These are phyloP conservation scores for Ptiloglossa arizonensis DNA, from an alignment of 1,140 invertebrate genomes.

Conservation along the genomic window DNA sequence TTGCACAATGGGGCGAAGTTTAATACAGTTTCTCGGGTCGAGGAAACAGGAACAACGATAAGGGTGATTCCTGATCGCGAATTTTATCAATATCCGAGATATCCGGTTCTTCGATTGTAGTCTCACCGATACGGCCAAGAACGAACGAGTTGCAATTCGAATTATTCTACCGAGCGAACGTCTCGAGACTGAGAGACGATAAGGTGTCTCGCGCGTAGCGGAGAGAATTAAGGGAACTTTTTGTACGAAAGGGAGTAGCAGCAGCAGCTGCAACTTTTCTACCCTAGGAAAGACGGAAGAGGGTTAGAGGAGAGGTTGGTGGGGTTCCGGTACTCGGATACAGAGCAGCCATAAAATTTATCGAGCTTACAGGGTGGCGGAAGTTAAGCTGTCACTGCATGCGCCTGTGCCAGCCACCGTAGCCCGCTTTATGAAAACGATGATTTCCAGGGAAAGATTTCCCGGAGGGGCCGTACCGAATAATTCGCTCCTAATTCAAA, in stretches of 20 bases:
- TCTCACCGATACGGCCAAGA: too few relatives aligned
- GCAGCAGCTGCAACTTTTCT: constrained; percentile 41
- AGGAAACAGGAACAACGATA: too few relatives aligned
- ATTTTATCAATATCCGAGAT: too few relatives aligned
- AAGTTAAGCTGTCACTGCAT: constrained; percentile 44
- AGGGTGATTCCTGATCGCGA: too few relatives aligned
- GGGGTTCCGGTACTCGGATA: constrained; percentile 45
- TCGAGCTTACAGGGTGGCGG: constrained; percentile 63
- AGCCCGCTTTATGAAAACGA: constrained; percentile 61
- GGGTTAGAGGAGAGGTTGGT: constrained; percentile 38
- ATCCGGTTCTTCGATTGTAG: too few relatives aligned
- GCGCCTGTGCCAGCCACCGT: background rate
- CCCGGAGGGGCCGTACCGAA: constrained; percentile 41
- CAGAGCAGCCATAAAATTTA: constrained; percentile 61
- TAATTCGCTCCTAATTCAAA: constrained; percentile 39
- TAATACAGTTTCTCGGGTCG: too few relatives aligned
- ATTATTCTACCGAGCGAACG: too few relatives aligned
- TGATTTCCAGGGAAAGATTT: constrained; percentile 65
- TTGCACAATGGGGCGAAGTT: too few relatives aligned
- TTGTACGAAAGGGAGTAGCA: background rate
- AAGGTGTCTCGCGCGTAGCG: background rate
- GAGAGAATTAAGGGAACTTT: constrained; percentile 2
- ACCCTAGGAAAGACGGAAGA: constrained; percentile 39
- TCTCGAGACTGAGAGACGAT: background rate
- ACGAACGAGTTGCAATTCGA: too few relatives aligned